Base-by-base conservation (phyloP, 1,140 invertebrate genomes). In the Drosophila sturtevanti region DNA sequence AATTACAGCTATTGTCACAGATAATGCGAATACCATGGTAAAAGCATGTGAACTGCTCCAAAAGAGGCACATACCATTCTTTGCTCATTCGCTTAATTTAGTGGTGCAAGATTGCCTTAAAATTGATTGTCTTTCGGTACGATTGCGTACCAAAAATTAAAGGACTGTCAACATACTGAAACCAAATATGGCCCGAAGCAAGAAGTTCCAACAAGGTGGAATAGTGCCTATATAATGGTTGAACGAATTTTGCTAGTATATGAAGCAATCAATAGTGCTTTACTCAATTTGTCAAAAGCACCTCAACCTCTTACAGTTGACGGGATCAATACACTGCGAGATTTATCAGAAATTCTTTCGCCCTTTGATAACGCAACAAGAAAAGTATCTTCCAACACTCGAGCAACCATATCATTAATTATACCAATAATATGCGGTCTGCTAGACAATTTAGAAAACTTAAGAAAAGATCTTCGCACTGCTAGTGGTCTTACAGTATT, bases 311-410 rank as follows among this genome's bases (percentile, higher is more conserved):
- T 38, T 38, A 38, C 35, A 38, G 35, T 38, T 38, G 35, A 38
- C 35, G 35, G n/a, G 35, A 14, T 38, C 35, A 38, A 38, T 38
- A 38, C 35, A 38, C 35, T 38, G 35, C 35, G 35, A 38, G 35
- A 48, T 48, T 48, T 48, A 48, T 48, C 44, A 48, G 18, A 48
- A 21, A 18, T 48, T 18, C 44, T 48, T 48, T 48, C 44, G 4
- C 44, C 44, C 14, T 48, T 48, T 48, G 44, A 48, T 48, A 48
- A 48, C 44, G 44, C 44, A 16, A 48, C 44, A 18, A 48, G 10
- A 48, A 16, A 48, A 48, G 44, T 48, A 12, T 48, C 44, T 18
- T 48, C 44, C 14, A 48, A 48, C 18, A 48, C 5, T 16, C n/a
- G n/a, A n/a, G n/a, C n/a, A n/a, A n/a, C n/a, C 18, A 21, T 18